phyloP scores from a whole-genome alignment of 2,113 vertebrate genomes.

The Phrynosoma blainvillii region DNA sequence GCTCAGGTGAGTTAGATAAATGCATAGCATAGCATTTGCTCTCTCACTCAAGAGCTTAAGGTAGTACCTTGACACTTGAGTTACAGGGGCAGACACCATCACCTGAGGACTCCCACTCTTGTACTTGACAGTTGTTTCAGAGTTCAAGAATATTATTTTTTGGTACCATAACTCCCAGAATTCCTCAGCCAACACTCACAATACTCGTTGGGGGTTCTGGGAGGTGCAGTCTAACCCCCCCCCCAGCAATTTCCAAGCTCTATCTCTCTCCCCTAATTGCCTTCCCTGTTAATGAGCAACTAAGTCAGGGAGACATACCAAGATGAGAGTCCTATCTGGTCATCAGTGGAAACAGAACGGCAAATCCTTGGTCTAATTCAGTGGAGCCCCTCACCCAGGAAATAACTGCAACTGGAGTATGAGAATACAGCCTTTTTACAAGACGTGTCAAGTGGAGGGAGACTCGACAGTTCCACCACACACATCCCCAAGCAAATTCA shows the following conservation, averaged over 20 bases:
- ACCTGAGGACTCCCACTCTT: no score
- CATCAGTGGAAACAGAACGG: background rate
- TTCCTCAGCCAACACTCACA: background rate
- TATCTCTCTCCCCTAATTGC: no score
- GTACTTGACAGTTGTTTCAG: no score
- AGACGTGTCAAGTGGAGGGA: background rate
- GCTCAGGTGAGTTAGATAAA: background rate
- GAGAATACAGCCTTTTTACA: background rate
- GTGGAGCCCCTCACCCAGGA: background rate
- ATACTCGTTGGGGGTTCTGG: no score
- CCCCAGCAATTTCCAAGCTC: no score
- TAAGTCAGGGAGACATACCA: no score
- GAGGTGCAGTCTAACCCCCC: no score
- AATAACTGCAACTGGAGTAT: background rate
- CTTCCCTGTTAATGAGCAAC: no score
- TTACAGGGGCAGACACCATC: no score
- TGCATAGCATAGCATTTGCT: background rate
- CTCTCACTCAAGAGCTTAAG: background rate
- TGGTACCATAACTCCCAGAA: background rate
- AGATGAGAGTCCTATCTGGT: background rate
- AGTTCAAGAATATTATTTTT: background rate
- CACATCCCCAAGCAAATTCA: no score
- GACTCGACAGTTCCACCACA: no score
- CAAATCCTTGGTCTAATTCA: background rate
- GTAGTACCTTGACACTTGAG: no score